phyloP scores from a whole-genome alignment of 2,113 vertebrate species.

The Heteronetta atricapilla region DNA sequence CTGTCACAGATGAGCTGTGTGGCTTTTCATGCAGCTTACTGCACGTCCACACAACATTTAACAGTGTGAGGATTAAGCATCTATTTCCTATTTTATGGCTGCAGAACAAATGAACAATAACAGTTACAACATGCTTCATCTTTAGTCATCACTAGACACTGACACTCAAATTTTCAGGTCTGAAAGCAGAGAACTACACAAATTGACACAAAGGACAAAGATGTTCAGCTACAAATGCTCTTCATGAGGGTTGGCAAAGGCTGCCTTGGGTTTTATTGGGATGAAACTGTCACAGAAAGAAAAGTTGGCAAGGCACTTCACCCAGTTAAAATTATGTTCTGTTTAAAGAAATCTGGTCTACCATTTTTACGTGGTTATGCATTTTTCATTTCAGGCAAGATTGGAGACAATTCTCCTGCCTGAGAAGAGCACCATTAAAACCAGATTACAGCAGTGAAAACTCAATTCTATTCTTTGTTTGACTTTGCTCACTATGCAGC shows the following conservation, averaged over 20 bases:
- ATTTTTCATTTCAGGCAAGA: slow-evolving; percentile 36
- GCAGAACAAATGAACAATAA: not conserved
- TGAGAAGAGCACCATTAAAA: slow-evolving; percentile 46
- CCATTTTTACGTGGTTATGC: not conserved
- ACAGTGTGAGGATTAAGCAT: not conserved
- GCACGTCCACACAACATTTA: not conserved
- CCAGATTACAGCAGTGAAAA: slow-evolving; percentile 12
- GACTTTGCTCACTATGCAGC: slow-evolving; percentile 63
- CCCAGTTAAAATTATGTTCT: not conserved
- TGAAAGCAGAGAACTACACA: not conserved
- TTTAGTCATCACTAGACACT: not conserved
- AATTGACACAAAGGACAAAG: not conserved
- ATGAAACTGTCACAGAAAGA: not conserved
- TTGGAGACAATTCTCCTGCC: not conserved
- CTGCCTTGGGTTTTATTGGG: not conserved
- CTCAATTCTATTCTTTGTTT: slow-evolving; percentile 27
- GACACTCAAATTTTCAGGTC: not conserved
- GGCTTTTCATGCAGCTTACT: not conserved
- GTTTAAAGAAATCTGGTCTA: not conserved
- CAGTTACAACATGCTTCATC: not conserved
- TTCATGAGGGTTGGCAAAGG: not conserved
- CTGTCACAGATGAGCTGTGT: not conserved
- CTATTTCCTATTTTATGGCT: not conserved
- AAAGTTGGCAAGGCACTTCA: not conserved
- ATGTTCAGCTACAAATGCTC: not conserved